Evolutionary conservation across 2,888 invertebrate genomes (phyloP).

Genomic region (Eupithecia pulchellata): DNA sequence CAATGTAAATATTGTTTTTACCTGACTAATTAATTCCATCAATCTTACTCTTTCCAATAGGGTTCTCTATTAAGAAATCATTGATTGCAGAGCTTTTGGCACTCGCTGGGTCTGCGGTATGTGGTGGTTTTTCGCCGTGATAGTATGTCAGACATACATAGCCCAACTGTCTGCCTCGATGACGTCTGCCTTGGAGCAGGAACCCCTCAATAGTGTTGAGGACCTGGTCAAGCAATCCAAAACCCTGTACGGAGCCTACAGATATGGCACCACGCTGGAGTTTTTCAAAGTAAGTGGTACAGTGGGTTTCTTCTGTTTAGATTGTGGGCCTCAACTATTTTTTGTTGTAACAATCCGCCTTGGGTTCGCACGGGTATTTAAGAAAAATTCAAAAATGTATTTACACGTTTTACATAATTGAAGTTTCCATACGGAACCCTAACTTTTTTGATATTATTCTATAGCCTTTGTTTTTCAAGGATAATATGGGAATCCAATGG

Average conservation of each 20-base stretch:
- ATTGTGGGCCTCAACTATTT: neutral
- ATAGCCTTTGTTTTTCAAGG: too few relatives aligned
- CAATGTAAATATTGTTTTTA: neutral
- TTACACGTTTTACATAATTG: too few relatives aligned
- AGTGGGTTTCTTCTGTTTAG: neutral
- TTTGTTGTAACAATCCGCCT: too few relatives aligned
- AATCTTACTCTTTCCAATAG: neutral
- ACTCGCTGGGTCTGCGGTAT: slow-evolving; percentile 95
- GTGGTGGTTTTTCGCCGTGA: slow-evolving; percentile 98
- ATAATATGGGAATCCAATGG: too few relatives aligned
- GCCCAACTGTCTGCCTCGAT: slow-evolving; percentile 97
- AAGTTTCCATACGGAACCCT: too few relatives aligned
- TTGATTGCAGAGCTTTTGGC: slow-evolving; percentile 90
- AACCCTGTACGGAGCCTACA: slow-evolving; percentile 95
- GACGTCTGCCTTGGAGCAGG: slow-evolving; percentile 93
- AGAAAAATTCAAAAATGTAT: too few relatives aligned
- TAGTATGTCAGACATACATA: slow-evolving; percentile 96
- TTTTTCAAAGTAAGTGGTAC: slow-evolving; percentile 88
- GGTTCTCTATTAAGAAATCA: neutral
- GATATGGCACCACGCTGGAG: slow-evolving; percentile 93
- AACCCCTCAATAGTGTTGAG: slow-evolving; percentile 95
- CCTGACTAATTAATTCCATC: neutral
- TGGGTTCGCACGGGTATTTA: too few relatives aligned
- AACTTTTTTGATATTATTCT: too few relatives aligned
- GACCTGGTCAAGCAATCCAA: slow-evolving; percentile 96